Conservation (phyloP, 2,113 vertebrate genomes). For the Syngnathus scovelli region DNA sequence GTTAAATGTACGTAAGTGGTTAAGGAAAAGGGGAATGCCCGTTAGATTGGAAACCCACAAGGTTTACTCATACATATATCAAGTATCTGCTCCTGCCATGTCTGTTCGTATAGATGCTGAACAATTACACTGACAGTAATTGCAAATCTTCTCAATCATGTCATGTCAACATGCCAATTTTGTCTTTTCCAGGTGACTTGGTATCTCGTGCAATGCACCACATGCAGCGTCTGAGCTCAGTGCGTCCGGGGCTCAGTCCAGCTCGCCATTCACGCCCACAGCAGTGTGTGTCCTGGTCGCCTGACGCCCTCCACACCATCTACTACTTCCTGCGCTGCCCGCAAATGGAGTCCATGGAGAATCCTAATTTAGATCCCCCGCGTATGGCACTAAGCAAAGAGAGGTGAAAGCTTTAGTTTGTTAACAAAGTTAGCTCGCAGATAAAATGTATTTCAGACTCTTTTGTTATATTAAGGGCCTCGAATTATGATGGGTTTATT, state of each 20-base stretch:
- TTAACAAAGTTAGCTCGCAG: background rate
- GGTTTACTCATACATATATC: conserved; percentile 7
- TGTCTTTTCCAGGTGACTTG: conserved; percentile 80
- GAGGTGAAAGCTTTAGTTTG: conserved; percentile 69
- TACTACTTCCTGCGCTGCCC: conserved; percentile 98
- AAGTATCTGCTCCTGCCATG: background rate
- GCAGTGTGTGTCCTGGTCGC: conserved; percentile 92
- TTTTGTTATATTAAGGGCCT: background rate
- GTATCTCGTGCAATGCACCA: conserved; percentile 98
- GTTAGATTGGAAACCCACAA: conserved; percentile 12
- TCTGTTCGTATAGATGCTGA: background rate
- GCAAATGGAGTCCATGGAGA: conserved; percentile 99
- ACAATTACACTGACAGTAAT: background rate
- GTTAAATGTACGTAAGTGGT: conserved; percentile 22
- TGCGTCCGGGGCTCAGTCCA: conserved; percentile 84
- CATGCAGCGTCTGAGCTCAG: conserved; percentile 85
- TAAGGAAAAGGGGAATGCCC: conserved; percentile 35
- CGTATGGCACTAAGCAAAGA: conserved; percentile 94
- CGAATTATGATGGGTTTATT: background rate
- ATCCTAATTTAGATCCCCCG: conserved; percentile 96
- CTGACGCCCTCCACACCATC: conserved; percentile 93
- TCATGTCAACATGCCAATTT: background rate
- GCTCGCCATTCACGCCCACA: conserved; percentile 78
- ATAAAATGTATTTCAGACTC: background rate
- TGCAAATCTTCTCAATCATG: background rate